Base-by-base conservation (phyloP, 2,113 vertebrate species). In the Lasiurus cinereus region DNA sequence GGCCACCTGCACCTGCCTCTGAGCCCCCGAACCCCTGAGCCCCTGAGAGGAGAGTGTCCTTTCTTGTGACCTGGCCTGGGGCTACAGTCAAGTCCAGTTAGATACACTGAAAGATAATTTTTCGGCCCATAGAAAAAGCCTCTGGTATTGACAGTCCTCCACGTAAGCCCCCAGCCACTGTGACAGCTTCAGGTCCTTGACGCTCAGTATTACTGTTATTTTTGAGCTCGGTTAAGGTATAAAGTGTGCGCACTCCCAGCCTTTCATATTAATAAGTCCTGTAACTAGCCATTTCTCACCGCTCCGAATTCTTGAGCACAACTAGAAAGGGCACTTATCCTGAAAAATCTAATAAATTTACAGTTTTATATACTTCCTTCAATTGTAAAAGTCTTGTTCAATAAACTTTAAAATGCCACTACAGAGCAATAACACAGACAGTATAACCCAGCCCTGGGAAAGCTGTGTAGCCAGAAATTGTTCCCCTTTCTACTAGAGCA, bases 401-500 rank as follows among this genome's bases (percentile, higher is more conserved):
- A 99, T 99, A 99, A 99, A 99, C 99, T 99, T 99, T 99, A 99
- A 99, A 99, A 99, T 99, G 99, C 99, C 99, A 99, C 99, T 99
- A 98, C 98, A 99, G 99, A 98, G 98, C 99, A 98, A 98, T 99
- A 99, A 99, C 98, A 98, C 98, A 98, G 98, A 98, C 97, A 99
- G 99, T 98, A 99, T 99, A 99, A 99, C 98, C 98, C 98, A 98
- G 98, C 98, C 99, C 99, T 98, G 98, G 98, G 98, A 99, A 99
- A 99, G 98, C 98, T 98, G 98, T 98, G 98, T 98, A 98, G 98
- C 98, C 97, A 98, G 98, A 98, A 98, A 98, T 98, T 98, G 98
- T 99, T 98, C 98, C 98, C 98, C 98, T 99, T 98, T 99, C 98
- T 99, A 99, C 99, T 99, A 99, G 99, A 98, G 98, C 99, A 99